These are phyloP conservation scores for Drosophila bipectinata DNA, from an alignment of 1,140 invertebrate species.

Conservation along the genomic window DNA sequence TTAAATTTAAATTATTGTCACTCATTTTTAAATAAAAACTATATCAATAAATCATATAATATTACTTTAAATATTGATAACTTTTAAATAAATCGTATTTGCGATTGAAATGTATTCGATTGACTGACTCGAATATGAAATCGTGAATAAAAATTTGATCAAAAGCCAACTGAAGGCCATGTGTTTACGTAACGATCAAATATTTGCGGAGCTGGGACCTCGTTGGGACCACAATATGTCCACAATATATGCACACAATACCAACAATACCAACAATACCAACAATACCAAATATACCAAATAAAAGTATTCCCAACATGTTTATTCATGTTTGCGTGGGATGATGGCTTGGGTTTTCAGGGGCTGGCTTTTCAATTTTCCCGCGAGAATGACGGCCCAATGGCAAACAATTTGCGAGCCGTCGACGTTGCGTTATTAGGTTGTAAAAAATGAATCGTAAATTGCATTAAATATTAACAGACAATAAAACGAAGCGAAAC, in stretches of 20 bases:
- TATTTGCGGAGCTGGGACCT: not conserved
- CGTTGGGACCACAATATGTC: no score
- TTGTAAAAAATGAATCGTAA: slow-evolving; percentile 81
- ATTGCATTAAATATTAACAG: slow-evolving; percentile 81
- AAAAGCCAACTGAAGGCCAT: not conserved
- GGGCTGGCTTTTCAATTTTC: slow-evolving; percentile 31
- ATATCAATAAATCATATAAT: not conserved
- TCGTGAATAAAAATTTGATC: not conserved
- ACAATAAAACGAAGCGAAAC: slow-evolving; percentile 66
- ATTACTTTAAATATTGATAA: not conserved
- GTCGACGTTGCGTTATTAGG: slow-evolving; percentile 60
- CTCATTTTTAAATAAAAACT: slow-evolving; percentile 46
- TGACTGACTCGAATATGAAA: not conserved
- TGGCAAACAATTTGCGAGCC: slow-evolving; percentile 39
- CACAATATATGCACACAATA: not conserved
- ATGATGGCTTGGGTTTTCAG: no score
- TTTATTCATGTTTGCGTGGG: no score
- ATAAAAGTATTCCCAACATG: no score
- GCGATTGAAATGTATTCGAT: no score
- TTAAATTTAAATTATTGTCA: not conserved
- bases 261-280: no score
- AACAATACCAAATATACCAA: no score
- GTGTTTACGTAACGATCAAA: not conserved
- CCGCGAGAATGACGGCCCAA: slow-evolving; percentile 27
- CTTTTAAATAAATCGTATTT: not conserved